Base-by-base conservation (phyloP, 2,797 vertebrate genomes). In the Hylomyscus alleni region DNA sequence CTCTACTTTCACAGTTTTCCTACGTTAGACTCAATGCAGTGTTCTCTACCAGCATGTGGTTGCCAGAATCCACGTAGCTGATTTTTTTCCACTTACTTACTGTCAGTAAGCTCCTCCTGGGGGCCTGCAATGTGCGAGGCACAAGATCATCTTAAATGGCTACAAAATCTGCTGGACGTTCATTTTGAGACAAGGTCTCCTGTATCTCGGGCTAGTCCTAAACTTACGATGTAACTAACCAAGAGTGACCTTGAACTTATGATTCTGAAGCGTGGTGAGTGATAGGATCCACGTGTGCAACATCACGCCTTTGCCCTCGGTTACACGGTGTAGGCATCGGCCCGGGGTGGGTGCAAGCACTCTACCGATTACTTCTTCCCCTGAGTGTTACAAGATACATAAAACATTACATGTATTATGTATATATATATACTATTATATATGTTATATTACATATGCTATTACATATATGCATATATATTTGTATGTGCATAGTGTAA, bases 11-110 rank as follows among this genome's bases (percentile, higher is more conserved):
- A 73, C 26, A 6, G 40, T 93, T 92, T 56, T 54, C 75, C 52
- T 90, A 81, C 72, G 31, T 92, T 85, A 90, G 88, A 92, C 31
- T 90, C 76, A 31, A 44, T 34, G 54, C 54, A 65, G 31, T 52
- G 26, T 34, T 83, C 22, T 37, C n/a, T 26, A n/a, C 22, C n/a
- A 0, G 67, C 54, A 14, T 9, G 13, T 24, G 50, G 78, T 73
- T 62, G n/a, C 62, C n/a, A 93, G 40, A 78, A 73, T 76, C 84
- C 65, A 13, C 1, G 6, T 60, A 29, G 37, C 54, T 0, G 11
- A 40, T 47, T n/a, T n/a, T n/a, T 60, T 52, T 44, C 50, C 6
- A 6, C 93, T 52, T 67, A n/a, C n/a, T n/a, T n/a, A n/a, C 7
- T 40, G 26, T 81, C 67, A 78, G 60, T 50, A 47, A 40, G 34